Conservation (phyloP, 2,797 vertebrate genomes). For the Ctenopoma multispine region DNA sequence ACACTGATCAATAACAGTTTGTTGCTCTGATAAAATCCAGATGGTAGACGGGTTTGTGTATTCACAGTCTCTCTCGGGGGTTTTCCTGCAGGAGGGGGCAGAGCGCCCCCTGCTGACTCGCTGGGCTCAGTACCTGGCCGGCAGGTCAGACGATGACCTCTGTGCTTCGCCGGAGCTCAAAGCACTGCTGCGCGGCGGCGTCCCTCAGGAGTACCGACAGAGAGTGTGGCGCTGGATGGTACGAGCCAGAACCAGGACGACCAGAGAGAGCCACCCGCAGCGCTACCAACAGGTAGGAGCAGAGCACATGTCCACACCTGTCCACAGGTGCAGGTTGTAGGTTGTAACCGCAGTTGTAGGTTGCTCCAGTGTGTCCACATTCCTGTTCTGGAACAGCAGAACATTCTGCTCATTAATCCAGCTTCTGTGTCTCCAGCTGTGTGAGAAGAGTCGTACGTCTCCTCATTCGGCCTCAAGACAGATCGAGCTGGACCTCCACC, state of each 20-base stretch:
- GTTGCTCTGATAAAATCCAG: too few species aligned
- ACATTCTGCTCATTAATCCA: slow-evolving; percentile 7
- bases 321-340: too few species aligned
- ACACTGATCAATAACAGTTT: too few species aligned
- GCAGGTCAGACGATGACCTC: slow-evolving; percentile 81
- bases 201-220: slow-evolving; percentile 88
- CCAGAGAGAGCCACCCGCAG: slow-evolving; percentile 70
- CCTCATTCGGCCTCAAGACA: slow-evolving; percentile 90
- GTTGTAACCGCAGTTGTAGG: too few species aligned
- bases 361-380: neutral
- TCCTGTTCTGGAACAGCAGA: neutral
- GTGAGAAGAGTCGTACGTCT: slow-evolving; percentile 80
- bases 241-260: slow-evolving; percentile 72
- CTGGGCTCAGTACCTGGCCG: slow-evolving; percentile 87
- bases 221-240: slow-evolving; percentile 91
- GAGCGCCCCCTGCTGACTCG: slow-evolving; percentile 85
- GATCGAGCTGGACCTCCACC: slow-evolving; percentile 94
- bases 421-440: slow-evolving; percentile 72
- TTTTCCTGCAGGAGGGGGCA: slow-evolving; percentile 73
- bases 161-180: slow-evolving; percentile 84
- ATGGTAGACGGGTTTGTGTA: too few species aligned
- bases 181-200: slow-evolving; percentile 86
- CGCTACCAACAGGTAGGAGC: slow-evolving; percentile 81
- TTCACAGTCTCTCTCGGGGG: neutral
- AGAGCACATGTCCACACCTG: neutral